phyloP scores from a whole-genome alignment of 2,888 invertebrate species.

The Drosophila falleni region DNA sequence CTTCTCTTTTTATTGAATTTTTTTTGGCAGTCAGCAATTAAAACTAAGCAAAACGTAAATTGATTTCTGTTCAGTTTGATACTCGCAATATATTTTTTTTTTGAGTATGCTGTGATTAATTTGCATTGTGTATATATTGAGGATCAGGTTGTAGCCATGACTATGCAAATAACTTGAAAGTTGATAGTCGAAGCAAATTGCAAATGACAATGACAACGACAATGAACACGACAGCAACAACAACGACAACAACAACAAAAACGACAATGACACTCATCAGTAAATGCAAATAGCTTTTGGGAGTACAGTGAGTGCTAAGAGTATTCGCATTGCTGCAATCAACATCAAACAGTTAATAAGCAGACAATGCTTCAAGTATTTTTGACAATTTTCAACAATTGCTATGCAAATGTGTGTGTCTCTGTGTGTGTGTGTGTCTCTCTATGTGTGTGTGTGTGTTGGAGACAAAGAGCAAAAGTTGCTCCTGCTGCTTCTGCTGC shows the following conservation, averaged over 20 bases:
- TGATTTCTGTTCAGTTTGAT: slow-evolving; percentile 56
- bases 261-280: slow-evolving; percentile 51
- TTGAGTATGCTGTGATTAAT: slow-evolving; percentile 45
- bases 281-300: slow-evolving; percentile 67
- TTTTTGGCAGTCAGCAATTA: slow-evolving; percentile 62
- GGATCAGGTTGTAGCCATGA: slow-evolving; percentile 66
- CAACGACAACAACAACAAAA: slow-evolving; percentile 9
- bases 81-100: slow-evolving; percentile 7
- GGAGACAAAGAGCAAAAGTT: slow-evolving; percentile 44
- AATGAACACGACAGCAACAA: background rate
- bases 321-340: slow-evolving; percentile 43
- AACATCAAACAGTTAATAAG: slow-evolving; percentile 66
- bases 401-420: slow-evolving; percentile 60
- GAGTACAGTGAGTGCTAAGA: slow-evolving; percentile 41
- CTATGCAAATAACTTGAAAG: slow-evolving; percentile 71
- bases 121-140: slow-evolving; percentile 55
- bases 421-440: background rate
- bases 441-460: slow-evolving; percentile 24
- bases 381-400: slow-evolving; percentile 47
- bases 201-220: slow-evolving; percentile 42
- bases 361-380: slow-evolving; percentile 57
- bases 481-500: slow-evolving; percentile 21
- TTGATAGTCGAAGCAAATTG: slow-evolving; percentile 60
- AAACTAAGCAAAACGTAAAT: slow-evolving; percentile 78
- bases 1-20: background rate